A percentile compares a stretch with the other conserved stretches of the same genome.
Conservation (phyloP, 2,888 invertebrate genomes). For the Corythucha ciliata region DNA sequence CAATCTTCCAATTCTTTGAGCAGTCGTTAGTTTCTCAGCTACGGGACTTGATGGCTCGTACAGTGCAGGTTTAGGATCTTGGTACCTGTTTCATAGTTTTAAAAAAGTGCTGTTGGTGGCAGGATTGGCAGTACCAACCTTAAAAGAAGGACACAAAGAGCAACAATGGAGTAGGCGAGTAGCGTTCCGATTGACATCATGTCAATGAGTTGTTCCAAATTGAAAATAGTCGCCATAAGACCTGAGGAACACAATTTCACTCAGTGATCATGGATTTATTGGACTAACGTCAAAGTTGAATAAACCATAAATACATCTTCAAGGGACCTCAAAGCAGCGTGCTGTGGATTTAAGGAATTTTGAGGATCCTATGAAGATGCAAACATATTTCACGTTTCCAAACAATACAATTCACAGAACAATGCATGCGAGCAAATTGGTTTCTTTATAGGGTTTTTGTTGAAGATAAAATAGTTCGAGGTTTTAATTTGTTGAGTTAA, state of each 20-base stretch:
- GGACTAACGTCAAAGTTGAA: too few relatives aligned
- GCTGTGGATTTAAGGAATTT: too few relatives aligned
- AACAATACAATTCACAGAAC: neutral
- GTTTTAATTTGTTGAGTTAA: too few relatives aligned
- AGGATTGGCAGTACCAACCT: conserved; percentile 46
- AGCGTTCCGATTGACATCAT: conserved; percentile 94
- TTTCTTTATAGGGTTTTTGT: neutral
- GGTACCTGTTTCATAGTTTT: too few relatives aligned
- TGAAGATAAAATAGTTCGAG: neutral
- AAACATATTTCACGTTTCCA: too few relatives aligned
- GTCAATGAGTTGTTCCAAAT: conserved; percentile 81
- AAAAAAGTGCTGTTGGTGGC: neutral
- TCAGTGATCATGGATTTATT: too few relatives aligned
- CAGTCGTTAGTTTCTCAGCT: conserved; percentile 21
- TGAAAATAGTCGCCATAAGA: conserved; percentile 77
- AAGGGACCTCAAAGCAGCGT: too few relatives aligned
- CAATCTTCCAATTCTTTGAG: conserved; percentile 40
- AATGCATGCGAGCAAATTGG: neutral
- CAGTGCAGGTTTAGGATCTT: conserved; percentile 31
- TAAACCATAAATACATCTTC: too few relatives aligned
- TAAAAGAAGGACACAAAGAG: conserved; percentile 76
- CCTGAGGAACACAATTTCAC: conserved; percentile 51
- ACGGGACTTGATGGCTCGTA: conserved; percentile 25
- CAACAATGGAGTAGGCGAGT: conserved; percentile 84
- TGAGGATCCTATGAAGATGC: too few relatives aligned